Percentiles rank a stretch among this genome's conserved stretches.
These are phyloP conservation scores for Elmis aenea DNA, from an alignment of 2,888 invertebrate species.

Conservation along the genomic window DNA sequence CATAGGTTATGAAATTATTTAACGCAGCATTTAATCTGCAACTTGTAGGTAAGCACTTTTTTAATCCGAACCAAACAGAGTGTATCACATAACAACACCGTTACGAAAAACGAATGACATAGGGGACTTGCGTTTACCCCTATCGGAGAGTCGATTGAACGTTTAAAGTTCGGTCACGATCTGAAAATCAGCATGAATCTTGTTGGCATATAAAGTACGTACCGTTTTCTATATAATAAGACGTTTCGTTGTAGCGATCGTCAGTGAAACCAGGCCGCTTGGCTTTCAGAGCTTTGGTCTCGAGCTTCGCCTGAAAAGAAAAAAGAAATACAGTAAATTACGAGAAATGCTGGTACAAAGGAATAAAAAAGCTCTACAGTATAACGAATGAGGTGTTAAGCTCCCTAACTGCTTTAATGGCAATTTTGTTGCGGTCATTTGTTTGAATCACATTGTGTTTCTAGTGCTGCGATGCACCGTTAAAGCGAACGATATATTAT, in stretches of 20 bases:
- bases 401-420: slow-evolving; percentile 1
- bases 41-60: no score
- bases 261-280: slow-evolving; percentile 89
- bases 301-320: slow-evolving; percentile 79
- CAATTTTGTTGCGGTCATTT: slow-evolving; percentile 4
- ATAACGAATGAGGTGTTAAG: slow-evolving; percentile 8
- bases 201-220: slow-evolving; percentile 40
- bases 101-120: no score
- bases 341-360: slow-evolving; percentile 5
- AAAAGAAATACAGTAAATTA: slow-evolving; percentile 12
- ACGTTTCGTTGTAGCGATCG: slow-evolving; percentile 89
- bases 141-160: no score
- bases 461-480: no score
- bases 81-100: no score
- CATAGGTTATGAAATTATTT: no score
- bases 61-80: no score
- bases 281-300: slow-evolving; percentile 86
- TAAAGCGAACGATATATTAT: no score
- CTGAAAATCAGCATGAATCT: no score
- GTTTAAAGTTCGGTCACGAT: not conserved
- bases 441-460: no score
- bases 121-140: no score
- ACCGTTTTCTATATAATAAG: slow-evolving; percentile 95
- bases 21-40: no score
- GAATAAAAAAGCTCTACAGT: slow-evolving; percentile 4